A percentile compares a stretch with the other conserved stretches of the same genome.
These are phyloP conservation scores for Microctonus brassicae DNA, from an alignment of 2,888 invertebrate species.

Conservation along the genomic window DNA sequence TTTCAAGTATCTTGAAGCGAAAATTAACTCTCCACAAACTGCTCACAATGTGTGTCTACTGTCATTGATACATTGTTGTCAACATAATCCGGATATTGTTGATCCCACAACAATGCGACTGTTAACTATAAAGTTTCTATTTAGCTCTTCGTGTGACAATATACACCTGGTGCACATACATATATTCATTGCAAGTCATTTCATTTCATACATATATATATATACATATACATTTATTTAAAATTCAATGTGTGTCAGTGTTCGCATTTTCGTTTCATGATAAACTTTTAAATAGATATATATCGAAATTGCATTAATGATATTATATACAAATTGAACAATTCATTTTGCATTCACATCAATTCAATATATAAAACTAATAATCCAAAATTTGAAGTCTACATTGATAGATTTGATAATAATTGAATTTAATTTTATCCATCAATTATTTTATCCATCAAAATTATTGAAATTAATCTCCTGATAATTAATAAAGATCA, in stretches of 20 bases:
- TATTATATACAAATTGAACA: neutral
- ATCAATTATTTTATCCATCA: neutral
- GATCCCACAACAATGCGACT: conserved; percentile 28
- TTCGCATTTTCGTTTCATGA: neutral
- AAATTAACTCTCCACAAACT: neutral
- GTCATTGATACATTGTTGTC: neutral
- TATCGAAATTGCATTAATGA: conserved; percentile 4
- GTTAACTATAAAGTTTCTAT: neutral
- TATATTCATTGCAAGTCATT: neutral
- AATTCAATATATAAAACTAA: neutral
- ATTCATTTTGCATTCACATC: neutral
- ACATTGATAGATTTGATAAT: neutral
- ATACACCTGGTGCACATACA: neutral
- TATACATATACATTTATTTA: too few relatives aligned
- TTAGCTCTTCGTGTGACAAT: neutral
- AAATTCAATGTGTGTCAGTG: too few relatives aligned
- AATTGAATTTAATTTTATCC: neutral
- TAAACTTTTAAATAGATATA: neutral
- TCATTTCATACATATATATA: neutral
- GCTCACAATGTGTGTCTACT: neutral
- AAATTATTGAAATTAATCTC: neutral
- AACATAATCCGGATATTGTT: conserved; percentile 57
- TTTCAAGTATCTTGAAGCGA: neutral
- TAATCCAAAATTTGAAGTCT: neutral
- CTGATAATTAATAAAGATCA: neutral